Base-by-base conservation (phyloP, 2,113 vertebrate genomes). In the Lamprotornis superbus region DNA sequence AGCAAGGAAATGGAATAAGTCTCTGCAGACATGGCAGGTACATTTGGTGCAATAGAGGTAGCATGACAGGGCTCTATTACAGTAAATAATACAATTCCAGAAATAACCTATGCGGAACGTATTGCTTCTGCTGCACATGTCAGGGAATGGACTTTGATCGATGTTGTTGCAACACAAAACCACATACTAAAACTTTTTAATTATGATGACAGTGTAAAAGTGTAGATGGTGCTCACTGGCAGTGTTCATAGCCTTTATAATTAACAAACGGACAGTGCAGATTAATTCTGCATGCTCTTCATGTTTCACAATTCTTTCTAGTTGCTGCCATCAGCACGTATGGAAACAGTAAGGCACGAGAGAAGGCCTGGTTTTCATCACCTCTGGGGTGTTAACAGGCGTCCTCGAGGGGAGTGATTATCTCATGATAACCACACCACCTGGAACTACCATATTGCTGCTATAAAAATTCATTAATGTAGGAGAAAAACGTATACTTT, bases 31-130 rank as follows among this genome's bases (percentile, higher is more conserved):
- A 95, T 93, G 89, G 86, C 92, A 97, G 94, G 84, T 97, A 76
- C 83, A 95, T 89, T 96, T 93, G 89, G 89, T 91, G 76, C 82
- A 93, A 81, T 60, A 80, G 87, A 94, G 63, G 86, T 68, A 94
- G 92, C 95, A 94, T 95, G 95, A 97, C 94, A 96, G 90, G 84
- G 88, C 67, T 97, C 80, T 95, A 96, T 97, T 98, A 97, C 79
- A 95, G 90, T 94, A 97, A 98, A 96, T 97, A 98, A 98, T 95
- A 96, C 94, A 98, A 96, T 97, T 97, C 96, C 94, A 97, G 97
- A 97, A 98, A 96, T 97, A 98, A 97, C 96, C 95, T 98, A 47
- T 96, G 97, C 64, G 96, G 98, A 98, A 98, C 97, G 96, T 97
- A 98, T 96, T 97, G 97, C 96, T 89, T 98, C 94, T 97, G 95